Evolutionary conservation across 2,113 vertebrate genomes (phyloP).

Genomic region (Cichladusa arquata): DNA sequence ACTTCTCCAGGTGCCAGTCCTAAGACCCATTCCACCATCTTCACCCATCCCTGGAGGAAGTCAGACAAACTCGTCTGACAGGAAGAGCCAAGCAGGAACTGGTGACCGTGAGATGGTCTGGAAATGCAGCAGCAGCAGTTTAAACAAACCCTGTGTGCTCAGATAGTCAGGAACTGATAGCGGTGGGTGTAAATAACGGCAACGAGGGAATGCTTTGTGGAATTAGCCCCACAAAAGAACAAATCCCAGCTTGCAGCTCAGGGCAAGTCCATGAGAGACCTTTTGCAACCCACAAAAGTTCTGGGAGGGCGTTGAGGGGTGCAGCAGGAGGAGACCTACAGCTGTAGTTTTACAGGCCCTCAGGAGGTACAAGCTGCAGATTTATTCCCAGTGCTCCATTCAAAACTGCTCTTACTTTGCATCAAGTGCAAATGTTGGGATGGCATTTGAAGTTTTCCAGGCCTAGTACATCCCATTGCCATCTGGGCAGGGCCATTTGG

Average conservation of each 20-base stretch:
- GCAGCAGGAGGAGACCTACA: not conserved
- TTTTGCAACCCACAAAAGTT: rapidly evolving
- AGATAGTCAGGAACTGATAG: conserved; percentile 44
- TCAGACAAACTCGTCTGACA: not conserved
- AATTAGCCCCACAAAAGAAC: not conserved
- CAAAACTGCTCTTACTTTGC: not conserved
- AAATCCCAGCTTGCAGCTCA: not conserved
- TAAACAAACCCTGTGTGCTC: conserved; percentile 1
- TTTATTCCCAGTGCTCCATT: not conserved
- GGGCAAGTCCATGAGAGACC: not conserved
- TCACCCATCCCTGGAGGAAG: not conserved
- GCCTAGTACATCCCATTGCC: not conserved
- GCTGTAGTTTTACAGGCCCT: rapidly evolving
- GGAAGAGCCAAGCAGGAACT: conserved; percentile 26
- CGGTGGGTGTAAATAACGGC: not conserved
- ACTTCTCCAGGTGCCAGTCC: not conserved
- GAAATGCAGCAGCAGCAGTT: not conserved
- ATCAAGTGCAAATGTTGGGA: not conserved
- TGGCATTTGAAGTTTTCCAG: not conserved
- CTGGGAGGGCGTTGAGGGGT: not conserved
- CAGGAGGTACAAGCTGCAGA: not conserved
- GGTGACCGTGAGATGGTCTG: not conserved
- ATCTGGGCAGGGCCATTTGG: not conserved
- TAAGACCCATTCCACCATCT: not conserved
- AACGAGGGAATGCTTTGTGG: not conserved